Base-by-base conservation (phyloP, 2,888 invertebrate species). In the Rutpela maculata region DNA sequence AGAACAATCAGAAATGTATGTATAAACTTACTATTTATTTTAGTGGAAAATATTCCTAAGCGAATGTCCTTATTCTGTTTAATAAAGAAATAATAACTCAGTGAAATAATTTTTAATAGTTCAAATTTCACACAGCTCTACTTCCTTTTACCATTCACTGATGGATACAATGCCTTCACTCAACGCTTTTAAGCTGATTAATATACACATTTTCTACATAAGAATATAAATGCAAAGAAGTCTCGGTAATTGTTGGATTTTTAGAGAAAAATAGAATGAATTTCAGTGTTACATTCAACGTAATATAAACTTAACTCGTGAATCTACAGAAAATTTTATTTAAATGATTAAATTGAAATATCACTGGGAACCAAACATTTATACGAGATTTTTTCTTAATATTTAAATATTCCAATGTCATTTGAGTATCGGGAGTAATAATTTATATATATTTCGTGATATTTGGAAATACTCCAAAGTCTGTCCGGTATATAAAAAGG, bases 61-160 rank as follows among this genome's bases (percentile, higher is more conserved):
- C 62, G n/a, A 31, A 31, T 31, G 62, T n/a, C 15, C 50, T 50
- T 2, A 50, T 50, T 50, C n/a, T n/a, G 17, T 50, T 62, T 62
- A 22, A 60, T 18, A 10, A 57, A 17, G 18, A 2, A 10, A 3
- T 18, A n/a, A 56, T 56, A 56, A n/a, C 43, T 43, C 43, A 43
- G 4, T 7, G 43, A 43, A 43, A 43, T 43, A 43, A 43, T 43
- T 43, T 43, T 15, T 43, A 43, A 43, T 43, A 43, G 43, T 11
- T 43, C 2, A 43, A 12, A 43, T 43, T 43, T 43, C 4, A 43
- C 12, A 11, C 12, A 43, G 15, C 43, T 43, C 43, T 43, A 4
- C 43, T 43, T 43, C 11, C 11, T 43, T 43, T 43, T 43, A 43
- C 43, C 7, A 7, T 35, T 6, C 7, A 35, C 0, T 35, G 31